Conservation (phyloP, 2,888 invertebrate species). For the Acleris holmiana region DNA sequence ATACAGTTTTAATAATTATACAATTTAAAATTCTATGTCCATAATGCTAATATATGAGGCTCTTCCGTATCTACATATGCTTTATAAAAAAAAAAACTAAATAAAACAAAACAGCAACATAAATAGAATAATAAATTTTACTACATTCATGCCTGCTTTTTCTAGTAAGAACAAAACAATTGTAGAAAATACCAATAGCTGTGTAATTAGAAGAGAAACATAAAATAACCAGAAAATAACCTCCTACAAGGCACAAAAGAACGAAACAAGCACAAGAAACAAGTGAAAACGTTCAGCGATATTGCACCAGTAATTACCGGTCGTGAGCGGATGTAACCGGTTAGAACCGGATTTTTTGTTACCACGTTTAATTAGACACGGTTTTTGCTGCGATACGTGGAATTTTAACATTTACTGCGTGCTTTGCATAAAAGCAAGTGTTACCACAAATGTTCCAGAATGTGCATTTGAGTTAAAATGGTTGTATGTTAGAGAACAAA, state of each 20-base stretch:
- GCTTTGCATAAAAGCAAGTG: slow-evolving; percentile 25
- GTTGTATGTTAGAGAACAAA: too few relatives aligned
- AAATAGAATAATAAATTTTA: too few relatives aligned
- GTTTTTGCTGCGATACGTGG: slow-evolving; percentile 42
- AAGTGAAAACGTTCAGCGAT: slow-evolving; percentile 31
- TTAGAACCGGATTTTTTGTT: slow-evolving; percentile 29
- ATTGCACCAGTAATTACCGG: slow-evolving; percentile 36
- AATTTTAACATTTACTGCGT: slow-evolving; percentile 42
- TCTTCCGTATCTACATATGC: too few relatives aligned
- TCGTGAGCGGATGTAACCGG: slow-evolving; percentile 21
- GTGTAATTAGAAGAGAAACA: too few relatives aligned
- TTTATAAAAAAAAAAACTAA: too few relatives aligned
- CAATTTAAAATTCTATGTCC: too few relatives aligned
- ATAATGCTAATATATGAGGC: too few relatives aligned
- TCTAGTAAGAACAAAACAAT: too few relatives aligned
- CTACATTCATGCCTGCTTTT: too few relatives aligned
- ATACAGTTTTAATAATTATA: too few relatives aligned
- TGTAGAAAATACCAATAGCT: too few relatives aligned
- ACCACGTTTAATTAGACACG: slow-evolving; percentile 36
- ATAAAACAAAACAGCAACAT: too few relatives aligned
- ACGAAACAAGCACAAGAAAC: slow-evolving; percentile 11
- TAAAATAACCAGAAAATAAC: neutral
- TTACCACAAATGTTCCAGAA: neutral
- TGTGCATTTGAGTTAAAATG: neutral
- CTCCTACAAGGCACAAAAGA: slow-evolving; percentile 3